These are phyloP conservation scores for Dryobota labecula DNA, from an alignment of 2,888 invertebrate species.

Conservation along the genomic window DNA sequence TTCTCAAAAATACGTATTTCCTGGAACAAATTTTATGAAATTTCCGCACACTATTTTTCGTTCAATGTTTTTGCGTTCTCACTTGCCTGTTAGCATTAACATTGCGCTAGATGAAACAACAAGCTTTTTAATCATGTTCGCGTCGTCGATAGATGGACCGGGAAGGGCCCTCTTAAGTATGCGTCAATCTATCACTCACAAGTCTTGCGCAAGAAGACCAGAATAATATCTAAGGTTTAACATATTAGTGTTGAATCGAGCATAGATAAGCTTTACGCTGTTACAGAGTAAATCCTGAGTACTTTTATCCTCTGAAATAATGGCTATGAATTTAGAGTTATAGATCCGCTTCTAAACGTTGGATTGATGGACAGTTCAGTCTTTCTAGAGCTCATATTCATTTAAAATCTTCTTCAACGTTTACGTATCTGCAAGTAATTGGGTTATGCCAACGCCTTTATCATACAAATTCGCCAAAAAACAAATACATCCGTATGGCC, in stretches of 20 bases:
- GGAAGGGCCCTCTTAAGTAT: too few species aligned
- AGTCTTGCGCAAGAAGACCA: background rate
- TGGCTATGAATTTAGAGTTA: background rate
- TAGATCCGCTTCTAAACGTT: background rate
- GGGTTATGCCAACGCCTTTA: background rate
- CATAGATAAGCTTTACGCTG: background rate
- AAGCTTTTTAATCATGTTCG: too few species aligned
- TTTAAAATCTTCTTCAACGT: background rate
- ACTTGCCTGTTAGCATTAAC: too few species aligned
- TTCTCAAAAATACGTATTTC: too few species aligned
- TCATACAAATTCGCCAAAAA: background rate
- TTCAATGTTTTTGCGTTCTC: too few species aligned
- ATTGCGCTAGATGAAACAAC: too few species aligned
- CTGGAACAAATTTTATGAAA: too few species aligned
- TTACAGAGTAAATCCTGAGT: background rate
- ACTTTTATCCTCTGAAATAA: background rate
- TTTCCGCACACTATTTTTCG: too few species aligned
- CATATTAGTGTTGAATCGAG: background rate
- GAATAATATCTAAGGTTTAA: background rate
- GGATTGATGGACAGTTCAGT: background rate
- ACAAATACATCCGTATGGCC: background rate
- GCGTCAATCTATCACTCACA: constrained; percentile 23
- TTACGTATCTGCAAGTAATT: background rate
- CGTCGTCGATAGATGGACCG: too few species aligned
- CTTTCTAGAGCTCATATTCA: background rate